phyloP scores from a whole-genome alignment of 2,888 invertebrate genomes.

The Polylopha cassiicola region DNA sequence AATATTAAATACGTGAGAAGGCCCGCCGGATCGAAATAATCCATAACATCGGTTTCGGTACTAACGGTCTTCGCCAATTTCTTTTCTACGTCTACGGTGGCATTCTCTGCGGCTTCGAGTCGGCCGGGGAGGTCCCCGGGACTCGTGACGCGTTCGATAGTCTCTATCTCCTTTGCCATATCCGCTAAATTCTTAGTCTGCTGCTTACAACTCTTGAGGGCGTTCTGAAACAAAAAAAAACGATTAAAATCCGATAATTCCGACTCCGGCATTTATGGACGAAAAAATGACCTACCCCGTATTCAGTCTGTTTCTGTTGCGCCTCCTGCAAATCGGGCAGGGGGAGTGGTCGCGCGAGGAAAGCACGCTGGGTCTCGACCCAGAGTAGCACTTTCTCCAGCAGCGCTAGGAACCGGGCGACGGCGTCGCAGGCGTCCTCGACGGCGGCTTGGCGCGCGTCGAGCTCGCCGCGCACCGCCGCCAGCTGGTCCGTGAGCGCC shows the following conservation, averaged over 20 bases:
- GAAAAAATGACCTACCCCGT: slow-evolving; percentile 78
- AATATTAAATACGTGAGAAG: slow-evolving; percentile 24
- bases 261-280: not conserved
- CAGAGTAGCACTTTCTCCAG: slow-evolving; percentile 89
- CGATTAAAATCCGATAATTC: not conserved
- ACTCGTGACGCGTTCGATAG: slow-evolving; percentile 88
- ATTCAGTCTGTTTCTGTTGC: slow-evolving; percentile 90
- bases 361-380: slow-evolving; percentile 88
- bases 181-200: slow-evolving; percentile 92
- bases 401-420: slow-evolving; percentile 89
- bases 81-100: slow-evolving; percentile 90
- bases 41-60: slow-evolving; percentile 24
- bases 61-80: slow-evolving; percentile 89
- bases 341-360: slow-evolving; percentile 87
- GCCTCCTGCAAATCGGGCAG: slow-evolving; percentile 88
- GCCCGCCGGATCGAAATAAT: not conserved
- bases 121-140: slow-evolving; percentile 91
- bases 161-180: slow-evolving; percentile 93
- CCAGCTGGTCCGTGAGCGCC: slow-evolving; percentile 86
- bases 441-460: slow-evolving; percentile 90
- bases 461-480: slow-evolving; percentile 85
- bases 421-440: slow-evolving; percentile 91
- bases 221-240: slow-evolving; percentile 77
- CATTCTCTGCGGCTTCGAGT: slow-evolving; percentile 90
- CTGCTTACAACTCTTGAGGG: slow-evolving; percentile 92